Base-by-base conservation (phyloP, 2,797 vertebrate genomes). In the Sphaeramia orbicularis region DNA sequence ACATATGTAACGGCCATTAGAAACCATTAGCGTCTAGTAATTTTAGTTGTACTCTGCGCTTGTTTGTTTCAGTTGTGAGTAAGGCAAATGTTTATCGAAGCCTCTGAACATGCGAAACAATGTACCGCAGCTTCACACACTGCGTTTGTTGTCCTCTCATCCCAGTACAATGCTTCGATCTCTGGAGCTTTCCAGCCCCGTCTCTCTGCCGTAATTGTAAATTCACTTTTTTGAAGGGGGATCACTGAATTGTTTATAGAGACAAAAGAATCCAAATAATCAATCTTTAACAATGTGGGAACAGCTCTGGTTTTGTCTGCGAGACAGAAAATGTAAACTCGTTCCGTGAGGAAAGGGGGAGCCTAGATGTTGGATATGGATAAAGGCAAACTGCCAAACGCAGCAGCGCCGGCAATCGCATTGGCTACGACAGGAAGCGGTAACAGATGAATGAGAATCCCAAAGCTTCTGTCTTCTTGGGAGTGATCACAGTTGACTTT, bases 201-300 rank as follows among this genome's bases (percentile, higher is more conserved):
- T 63, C 62, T 60, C 38, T 53, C 36, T 2, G 53, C 65, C 73
- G 48, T 73, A 38, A 78, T 78, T 85, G 44, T 55, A 61, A 71
- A 82, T 89, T 86, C 76, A 55, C 47, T 84, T 84, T 78, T 80
- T 80, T 30, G 41, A 19, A 45, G 21, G 21, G 49, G 50, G 40
- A 71, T 80, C 65, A 64, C 61, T 74, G 49, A 80, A 69, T 78
- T 83, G 80, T 87, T 88, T 73, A 84, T 74, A 41, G 58, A 83
- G 61, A 87, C 74, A 82, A 78, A 82, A 76, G 24, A 72, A 74
- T 78, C 76, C 56, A 76, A 71, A 69, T 51, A 72, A 81, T 88
- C 70, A 88, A 80, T 81, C 61, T 83, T 85, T 86, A 50, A 91
- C 58, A 40, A 55, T 54, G 70, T 73, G 74, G 76, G 59, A 74